phyloP scores from a whole-genome alignment of 53 echinoderm and acorn worm genomes.

The Luidia sarsii region DNA sequence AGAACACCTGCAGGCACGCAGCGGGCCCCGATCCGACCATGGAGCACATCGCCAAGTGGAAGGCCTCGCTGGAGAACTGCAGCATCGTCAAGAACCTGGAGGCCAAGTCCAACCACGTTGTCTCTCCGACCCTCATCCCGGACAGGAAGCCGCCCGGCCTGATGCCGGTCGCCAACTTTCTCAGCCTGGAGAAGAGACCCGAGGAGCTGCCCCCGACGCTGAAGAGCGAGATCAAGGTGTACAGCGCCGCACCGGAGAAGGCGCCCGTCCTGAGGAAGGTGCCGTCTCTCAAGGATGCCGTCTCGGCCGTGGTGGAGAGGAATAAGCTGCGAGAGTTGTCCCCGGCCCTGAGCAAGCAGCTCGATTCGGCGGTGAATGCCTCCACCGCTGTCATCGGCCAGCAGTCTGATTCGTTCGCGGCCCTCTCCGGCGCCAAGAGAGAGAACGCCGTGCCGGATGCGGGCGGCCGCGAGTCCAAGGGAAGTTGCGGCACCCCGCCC shows the following conservation, averaged over 20 bases:
- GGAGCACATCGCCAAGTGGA: conserved; percentile 47
- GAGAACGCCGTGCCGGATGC: conserved; percentile 13
- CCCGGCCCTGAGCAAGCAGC: neutral
- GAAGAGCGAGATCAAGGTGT: conserved; percentile 19
- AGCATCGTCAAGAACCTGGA: conserved; percentile 31
- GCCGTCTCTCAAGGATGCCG: conserved; percentile 40
- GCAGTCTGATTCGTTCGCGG: conserved; percentile 1
- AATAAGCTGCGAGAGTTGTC: conserved; percentile 23
- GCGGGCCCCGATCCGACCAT: conserved; percentile 47
- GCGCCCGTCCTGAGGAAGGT: conserved; percentile 9
- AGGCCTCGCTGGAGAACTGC: conserved; percentile 44
- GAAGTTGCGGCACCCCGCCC: conserved; percentile 70
- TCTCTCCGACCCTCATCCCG: conserved; percentile 32
- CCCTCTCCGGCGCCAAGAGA: conserved; percentile 11
- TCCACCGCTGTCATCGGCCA: neutral
- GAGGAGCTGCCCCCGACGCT: conserved; percentile 27
- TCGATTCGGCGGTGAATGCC: conserved; percentile 4
- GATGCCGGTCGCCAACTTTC: neutral
- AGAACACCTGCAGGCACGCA: conserved; percentile 8
- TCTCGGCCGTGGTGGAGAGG: conserved; percentile 21
- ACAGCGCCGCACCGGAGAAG: neutral
- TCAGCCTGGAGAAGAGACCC: conserved; percentile 7
- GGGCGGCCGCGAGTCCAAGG: conserved; percentile 25
- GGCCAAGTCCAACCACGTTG: conserved; percentile 28
- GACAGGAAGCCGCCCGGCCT: conserved; percentile 21